Evolutionary conservation across 2,888 invertebrate genomes (phyloP).

Genomic region (Campoletis raptor): DNA sequence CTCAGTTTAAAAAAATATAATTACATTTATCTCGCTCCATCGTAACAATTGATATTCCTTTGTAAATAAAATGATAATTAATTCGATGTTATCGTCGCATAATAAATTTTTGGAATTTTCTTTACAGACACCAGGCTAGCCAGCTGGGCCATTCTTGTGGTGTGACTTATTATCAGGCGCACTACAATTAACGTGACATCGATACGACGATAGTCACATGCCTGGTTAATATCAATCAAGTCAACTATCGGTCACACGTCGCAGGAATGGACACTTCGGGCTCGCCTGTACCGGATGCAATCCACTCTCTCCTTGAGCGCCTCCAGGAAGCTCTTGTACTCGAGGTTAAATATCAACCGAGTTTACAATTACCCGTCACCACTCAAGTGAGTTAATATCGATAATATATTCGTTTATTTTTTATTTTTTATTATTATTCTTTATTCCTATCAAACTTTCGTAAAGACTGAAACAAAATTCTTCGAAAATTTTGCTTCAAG

Average conservation of each 20-base stretch:
- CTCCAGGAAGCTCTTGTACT: constrained; percentile 90
- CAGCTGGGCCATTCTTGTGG: constrained; percentile 84
- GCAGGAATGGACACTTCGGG: constrained; percentile 84
- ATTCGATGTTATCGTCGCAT: background rate
- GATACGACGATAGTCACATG: constrained; percentile 68
- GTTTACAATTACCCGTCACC: constrained; percentile 88
- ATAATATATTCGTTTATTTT: constrained; percentile 42
- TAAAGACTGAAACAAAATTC: background rate
- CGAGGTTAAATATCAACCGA: constrained; percentile 90
- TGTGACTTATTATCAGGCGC: constrained; percentile 80
- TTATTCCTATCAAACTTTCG: background rate
- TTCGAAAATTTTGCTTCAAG: background rate
- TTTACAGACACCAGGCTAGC: constrained; percentile 84
- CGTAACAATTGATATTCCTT: background rate
- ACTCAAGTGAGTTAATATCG: constrained; percentile 86
- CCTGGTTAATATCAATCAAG: constrained; percentile 70
- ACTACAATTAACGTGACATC: constrained; percentile 75
- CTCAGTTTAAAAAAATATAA: background rate
- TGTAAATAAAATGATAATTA: background rate
- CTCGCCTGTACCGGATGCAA: constrained; percentile 84
- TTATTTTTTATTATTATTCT: constrained; percentile 2
- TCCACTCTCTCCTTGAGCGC: constrained; percentile 82
- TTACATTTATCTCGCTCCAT: background rate
- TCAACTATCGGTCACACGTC: constrained; percentile 75
- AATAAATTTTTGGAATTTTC: constrained; percentile 53